Base-by-base conservation (phyloP, 1,140 invertebrate genomes). In the Drosophila auraria region DNA sequence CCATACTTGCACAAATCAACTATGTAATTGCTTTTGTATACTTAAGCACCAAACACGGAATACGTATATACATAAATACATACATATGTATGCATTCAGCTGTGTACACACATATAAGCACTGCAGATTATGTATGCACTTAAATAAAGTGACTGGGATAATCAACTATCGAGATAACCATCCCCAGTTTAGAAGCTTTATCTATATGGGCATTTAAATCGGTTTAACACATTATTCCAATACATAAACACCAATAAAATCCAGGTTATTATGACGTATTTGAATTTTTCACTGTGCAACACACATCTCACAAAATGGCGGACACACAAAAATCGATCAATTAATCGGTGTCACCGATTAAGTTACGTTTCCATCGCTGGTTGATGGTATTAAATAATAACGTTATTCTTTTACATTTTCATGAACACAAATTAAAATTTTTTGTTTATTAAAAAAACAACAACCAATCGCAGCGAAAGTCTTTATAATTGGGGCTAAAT, bases 301-400 rank as follows among this genome's bases (percentile, higher is more conserved):
- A 70, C 51, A 68, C 38, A 70, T 51, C 25, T 38, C 36, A 71
- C 70, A 73, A 73, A 60, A 73, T 73, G 70, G 70, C 45, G 70
- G 44, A 72, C 25, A 42, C 3, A 56, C 12, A 38, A 23, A 40
- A 42, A 50, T 51, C 65, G 62, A 66, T 68, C 11, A 69, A 69
- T 56, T 40, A 33, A 68, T 69, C 33, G 62, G 17, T 40, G n/a
- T 15, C 45, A 50, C 36, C 45, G 45, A 68, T 69, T 42, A 23
- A 30, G 17, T 15, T 36, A 5, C 14, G 6, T 15, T 15, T 38
- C 3, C 7, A 20, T 36, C 17, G 11, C 5, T 9, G 7, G 53
- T 38, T 9, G 11, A 5, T 9, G 7, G 53, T 38, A 15, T 23
- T 2, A 23, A 38, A 23, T 23, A 36, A n/a, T 23, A 56, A 15